A percentile compares a stretch with the other conserved stretches of the same genome.
Evolutionary conservation across 2,113 vertebrate genomes (phyloP).

Genomic region (Bothrops jararaca): DNA sequence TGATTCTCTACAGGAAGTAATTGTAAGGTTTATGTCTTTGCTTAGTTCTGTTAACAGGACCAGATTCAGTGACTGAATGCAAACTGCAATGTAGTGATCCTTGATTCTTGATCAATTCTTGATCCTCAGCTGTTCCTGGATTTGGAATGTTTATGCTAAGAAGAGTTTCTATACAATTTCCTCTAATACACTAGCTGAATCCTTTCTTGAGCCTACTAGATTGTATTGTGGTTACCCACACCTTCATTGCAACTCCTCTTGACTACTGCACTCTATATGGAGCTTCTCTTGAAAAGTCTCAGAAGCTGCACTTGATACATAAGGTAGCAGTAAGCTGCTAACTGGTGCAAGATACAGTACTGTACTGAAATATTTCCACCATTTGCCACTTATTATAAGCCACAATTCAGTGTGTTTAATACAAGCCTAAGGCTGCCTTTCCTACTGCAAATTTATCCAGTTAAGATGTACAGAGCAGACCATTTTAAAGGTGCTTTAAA

Average conservation of each 20-base stretch:
- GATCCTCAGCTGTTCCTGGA: not conserved
- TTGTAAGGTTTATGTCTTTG: not conserved
- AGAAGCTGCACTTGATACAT: not conserved
- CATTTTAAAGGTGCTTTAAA: not conserved
- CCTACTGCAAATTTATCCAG: not conserved
- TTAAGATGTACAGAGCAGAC: not conserved
- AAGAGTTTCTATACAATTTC: not conserved
- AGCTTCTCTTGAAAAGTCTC: not conserved
- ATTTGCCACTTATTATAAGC: not conserved
- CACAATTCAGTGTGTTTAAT: not conserved
- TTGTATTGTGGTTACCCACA: not conserved
- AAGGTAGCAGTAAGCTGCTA: not conserved
- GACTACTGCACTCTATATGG: not conserved
- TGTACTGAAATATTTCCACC: not conserved
- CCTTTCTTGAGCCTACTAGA: not conserved
- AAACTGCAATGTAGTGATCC: not conserved
- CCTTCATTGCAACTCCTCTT: not conserved
- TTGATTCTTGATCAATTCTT: too few relatives aligned
- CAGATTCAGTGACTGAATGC: not conserved
- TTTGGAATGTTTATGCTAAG: not conserved
- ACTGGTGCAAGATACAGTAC: not conserved
- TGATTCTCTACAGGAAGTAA: not conserved
- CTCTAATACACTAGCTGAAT: not conserved
- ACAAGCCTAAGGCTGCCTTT: not conserved
- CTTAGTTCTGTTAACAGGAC: not conserved